Percentiles rank a stretch among this genome's conserved stretches.
Conservation (phyloP, 1,140 invertebrate species). For the Aphelenchoides avenae region DNA sequence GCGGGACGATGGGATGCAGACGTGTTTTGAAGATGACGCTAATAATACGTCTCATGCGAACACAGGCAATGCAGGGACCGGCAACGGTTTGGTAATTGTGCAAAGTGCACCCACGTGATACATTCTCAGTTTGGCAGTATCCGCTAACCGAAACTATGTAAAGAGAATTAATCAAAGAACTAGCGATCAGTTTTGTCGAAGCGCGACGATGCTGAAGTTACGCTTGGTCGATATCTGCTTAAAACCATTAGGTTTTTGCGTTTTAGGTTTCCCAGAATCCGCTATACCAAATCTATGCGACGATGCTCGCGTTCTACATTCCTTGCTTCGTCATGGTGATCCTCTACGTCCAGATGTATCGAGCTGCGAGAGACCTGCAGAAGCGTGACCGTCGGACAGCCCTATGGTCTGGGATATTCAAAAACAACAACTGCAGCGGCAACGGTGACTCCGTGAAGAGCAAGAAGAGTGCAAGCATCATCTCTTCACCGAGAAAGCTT, state of each 20-base stretch:
- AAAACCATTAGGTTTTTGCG: too few species aligned
- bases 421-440: constrained; percentile 6
- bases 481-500: constrained; percentile 25
- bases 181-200: too few species aligned
- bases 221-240: too few species aligned
- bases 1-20: too few species aligned
- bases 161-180: neutral
- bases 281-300: constrained; percentile 61
- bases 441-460: too few species aligned
- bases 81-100: too few species aligned
- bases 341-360: constrained; percentile 62
- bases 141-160: constrained; percentile 3
- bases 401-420: constrained; percentile 1
- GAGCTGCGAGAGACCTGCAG: constrained; percentile 61
- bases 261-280: constrained; percentile 52
- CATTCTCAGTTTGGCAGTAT: too few species aligned
- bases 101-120: too few species aligned
- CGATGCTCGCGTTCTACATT: constrained; percentile 63
- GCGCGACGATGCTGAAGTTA: too few species aligned
- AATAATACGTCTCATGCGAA: too few species aligned
- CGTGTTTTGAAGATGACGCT: too few species aligned
- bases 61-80: too few species aligned
- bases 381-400: constrained; percentile 54
- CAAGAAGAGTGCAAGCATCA: constrained; percentile 14
- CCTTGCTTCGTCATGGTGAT: constrained; percentile 64